Evolutionary conservation across 2,888 invertebrate genomes (phyloP), one percentile per base, ranked within the genome.

Genomic region (Steinernema scapterisci): DNA sequence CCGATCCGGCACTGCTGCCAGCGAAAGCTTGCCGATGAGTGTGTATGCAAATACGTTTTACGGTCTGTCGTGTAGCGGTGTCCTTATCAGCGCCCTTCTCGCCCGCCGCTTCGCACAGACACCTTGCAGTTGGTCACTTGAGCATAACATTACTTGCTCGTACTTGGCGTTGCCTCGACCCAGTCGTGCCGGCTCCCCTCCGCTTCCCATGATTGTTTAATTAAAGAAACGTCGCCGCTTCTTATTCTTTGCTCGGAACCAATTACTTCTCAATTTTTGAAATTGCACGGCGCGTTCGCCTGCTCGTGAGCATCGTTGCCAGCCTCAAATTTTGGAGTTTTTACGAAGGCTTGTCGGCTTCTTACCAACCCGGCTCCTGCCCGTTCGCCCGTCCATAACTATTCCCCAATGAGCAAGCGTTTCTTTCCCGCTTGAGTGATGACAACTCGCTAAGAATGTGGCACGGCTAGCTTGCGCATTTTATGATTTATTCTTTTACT

Each of bases 401-500:
- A 63, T 63, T 63, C 63, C 63, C 63, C 38, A 63, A 7, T 63
- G 63, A 19, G 63, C 63, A 63, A 27, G 63, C 63, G 27, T 63
- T 63, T 31, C 54, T 25, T 63, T 63, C 31, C 63, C 63, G 31
- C 31, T 63, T 63, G 63, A 63, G 63, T 63, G 63, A 63, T 63
- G 63, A 63, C 63, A 63, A 63, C 31, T 31, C 63, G 63, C 63
- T 27, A 63, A 63, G 63, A 63, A 63, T 63, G 63, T 63, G 63
- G 63, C 63, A 63, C 9, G n/a, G 31, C 31, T 13, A 16, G 19
- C 38, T 63, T 25, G 63, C 63, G 63, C 63, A 25, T 63, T 63
- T 63, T 63, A 63, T 63, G 63, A 63, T 63, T 63, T 63, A 63
- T 63, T 63, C 63, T 63, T 27, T 63, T 63, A 63, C 31, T 31